These are phyloP conservation scores for Whitmania pigra DNA, from an alignment of 1,140 invertebrate species.

Conservation along the genomic window DNA sequence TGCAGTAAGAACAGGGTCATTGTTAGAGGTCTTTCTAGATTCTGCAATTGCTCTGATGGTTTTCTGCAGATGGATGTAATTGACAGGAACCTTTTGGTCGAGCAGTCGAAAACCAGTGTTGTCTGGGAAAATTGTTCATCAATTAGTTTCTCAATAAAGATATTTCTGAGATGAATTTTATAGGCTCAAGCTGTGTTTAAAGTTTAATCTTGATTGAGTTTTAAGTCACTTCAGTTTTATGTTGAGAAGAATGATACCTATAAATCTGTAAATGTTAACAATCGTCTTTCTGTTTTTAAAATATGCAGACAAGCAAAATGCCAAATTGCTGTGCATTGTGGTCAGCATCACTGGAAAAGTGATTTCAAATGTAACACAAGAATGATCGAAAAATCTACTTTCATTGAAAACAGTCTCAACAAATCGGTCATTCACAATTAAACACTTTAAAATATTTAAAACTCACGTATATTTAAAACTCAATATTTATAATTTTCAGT, in stretches of 20 bases:
- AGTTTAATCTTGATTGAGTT: too few species aligned
- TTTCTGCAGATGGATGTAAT: constrained; percentile 84
- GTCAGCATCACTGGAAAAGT: too few species aligned
- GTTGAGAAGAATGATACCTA: too few species aligned
- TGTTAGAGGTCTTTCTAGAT: constrained; percentile 48
- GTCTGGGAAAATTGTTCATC: constrained; percentile 13
- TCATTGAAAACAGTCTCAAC: not conserved
- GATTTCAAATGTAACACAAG: too few species aligned
- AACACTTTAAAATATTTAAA: not conserved
- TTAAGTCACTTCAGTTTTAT: too few species aligned
- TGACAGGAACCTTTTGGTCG: constrained; percentile 86
- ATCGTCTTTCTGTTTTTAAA: too few species aligned
- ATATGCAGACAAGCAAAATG: too few species aligned
- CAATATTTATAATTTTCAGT: not conserved
- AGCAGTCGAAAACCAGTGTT: constrained; percentile 46
- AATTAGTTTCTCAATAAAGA: too few species aligned
- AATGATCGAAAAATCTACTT: not conserved
- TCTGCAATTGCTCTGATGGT: constrained; percentile 66
- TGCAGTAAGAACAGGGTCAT: constrained; percentile 74
- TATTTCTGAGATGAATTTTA: too few species aligned
- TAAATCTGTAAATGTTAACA: too few species aligned
- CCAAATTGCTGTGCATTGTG: too few species aligned
- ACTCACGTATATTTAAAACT: not conserved
- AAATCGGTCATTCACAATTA: not conserved
- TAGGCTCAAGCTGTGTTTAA: too few species aligned